These are phyloP conservation scores for Calcarius lapponicus DNA, from an alignment of 2,797 vertebrate species.

Conservation along the genomic window DNA sequence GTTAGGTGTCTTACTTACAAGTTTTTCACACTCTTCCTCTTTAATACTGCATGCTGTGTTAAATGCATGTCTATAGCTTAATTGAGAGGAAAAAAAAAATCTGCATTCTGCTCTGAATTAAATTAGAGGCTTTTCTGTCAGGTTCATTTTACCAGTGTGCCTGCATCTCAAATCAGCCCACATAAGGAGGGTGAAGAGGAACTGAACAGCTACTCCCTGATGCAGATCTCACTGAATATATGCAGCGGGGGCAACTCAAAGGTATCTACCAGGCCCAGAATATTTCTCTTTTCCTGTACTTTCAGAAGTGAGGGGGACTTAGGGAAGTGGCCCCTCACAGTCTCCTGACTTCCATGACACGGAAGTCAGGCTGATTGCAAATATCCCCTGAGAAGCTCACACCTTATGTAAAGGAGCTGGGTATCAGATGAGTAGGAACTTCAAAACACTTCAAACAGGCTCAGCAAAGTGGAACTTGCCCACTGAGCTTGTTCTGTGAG, in stretches of 20 bases:
- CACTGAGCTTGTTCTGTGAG: not conserved
- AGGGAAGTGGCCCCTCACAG: not conserved
- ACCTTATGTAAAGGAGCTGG: constrained; percentile 8
- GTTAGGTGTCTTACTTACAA: not conserved
- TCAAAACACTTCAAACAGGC: not conserved
- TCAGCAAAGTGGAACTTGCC: not conserved
- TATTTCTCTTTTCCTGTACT: not conserved
- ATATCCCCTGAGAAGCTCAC: not conserved
- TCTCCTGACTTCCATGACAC: not conserved
- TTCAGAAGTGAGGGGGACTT: not conserved
- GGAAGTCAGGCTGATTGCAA: not conserved
- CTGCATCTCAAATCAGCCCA: constrained; percentile 39
- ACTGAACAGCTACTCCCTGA: not conserved
- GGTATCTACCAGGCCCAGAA: not conserved
- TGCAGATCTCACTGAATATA: constrained; percentile 56
- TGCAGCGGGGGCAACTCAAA: not conserved
- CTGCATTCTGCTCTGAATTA: constrained; percentile 37
- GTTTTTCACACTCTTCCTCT: constrained; percentile 4
- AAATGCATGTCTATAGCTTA: constrained; percentile 17
- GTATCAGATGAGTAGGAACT: not conserved
- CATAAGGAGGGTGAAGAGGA: not conserved
- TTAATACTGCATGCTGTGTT: not conserved
- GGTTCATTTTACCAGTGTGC: not conserved
- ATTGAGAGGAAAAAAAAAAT: not conserved
- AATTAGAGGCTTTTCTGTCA: constrained; percentile 43